These are phyloP conservation scores for Tipula helvola DNA, from an alignment of 2,888 invertebrate genomes.

Conservation along the genomic window DNA sequence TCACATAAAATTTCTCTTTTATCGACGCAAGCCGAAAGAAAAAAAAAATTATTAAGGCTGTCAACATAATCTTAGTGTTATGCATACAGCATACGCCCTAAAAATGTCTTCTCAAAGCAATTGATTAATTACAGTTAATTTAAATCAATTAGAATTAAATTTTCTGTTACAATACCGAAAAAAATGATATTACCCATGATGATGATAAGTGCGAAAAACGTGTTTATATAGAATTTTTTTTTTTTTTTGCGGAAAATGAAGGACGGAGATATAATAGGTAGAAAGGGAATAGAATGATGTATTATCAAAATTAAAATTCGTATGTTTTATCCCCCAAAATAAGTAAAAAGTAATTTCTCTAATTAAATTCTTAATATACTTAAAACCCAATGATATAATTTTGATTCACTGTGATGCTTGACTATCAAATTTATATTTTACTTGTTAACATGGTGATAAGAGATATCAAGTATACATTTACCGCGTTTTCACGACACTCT, in stretches of 20 bases:
- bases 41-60: neutral
- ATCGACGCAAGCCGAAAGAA: neutral
- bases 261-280: too few species aligned
- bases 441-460: too few species aligned
- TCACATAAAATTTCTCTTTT: neutral
- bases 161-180: neutral
- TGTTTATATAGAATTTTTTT: too few species aligned
- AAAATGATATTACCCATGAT: neutral
- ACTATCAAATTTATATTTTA: too few species aligned
- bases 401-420: too few species aligned
- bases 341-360: neutral
- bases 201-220: neutral
- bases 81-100: neutral
- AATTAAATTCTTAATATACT: too few species aligned
- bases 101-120: neutral
- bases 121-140: neutral
- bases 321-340: neutral
- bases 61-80: neutral
- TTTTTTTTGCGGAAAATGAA: too few species aligned
- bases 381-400: too few species aligned
- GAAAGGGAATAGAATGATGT: too few species aligned
- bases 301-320: too few species aligned
- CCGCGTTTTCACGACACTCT: too few species aligned
- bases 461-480: too few species aligned
- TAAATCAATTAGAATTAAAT: neutral